Percentiles rank a stretch among this genome's conserved stretches.
Evolutionary conservation across 2,797 vertebrate genomes (phyloP).

Genomic region (Tauraco hartlaubi): DNA sequence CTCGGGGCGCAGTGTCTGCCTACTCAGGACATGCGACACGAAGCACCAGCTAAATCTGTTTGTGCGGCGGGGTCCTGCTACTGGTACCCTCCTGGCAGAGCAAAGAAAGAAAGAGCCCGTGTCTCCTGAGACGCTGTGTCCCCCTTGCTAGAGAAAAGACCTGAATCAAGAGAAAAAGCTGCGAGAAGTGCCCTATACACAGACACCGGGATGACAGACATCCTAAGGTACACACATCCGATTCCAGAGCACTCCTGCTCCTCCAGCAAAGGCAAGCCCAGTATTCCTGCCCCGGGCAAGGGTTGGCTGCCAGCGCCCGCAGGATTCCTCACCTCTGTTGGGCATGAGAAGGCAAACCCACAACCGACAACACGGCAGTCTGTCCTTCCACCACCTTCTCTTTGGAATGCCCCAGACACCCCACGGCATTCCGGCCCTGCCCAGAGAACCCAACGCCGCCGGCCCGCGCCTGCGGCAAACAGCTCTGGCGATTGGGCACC

Average conservation of each 20-base stretch:
- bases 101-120: background rate
- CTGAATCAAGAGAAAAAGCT: background rate
- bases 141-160: background rate
- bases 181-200: background rate
- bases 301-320: accelerated
- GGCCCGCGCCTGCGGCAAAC: background rate
- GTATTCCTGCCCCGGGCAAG: background rate
- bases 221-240: too few species aligned
- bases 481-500: conserved; percentile 41
- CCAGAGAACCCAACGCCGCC: background rate
- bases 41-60: background rate
- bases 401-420: too few species aligned
- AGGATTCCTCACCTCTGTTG: background rate
- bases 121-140: background rate
- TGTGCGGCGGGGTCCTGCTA: accelerated
- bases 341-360: background rate
- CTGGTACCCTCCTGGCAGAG: accelerated
- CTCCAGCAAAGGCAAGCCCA: background rate
- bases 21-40: too few species aligned
- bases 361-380: accelerated
- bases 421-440: too few species aligned
- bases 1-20: background rate
- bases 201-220: background rate
- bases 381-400: background rate
- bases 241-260: background rate